phyloP scores from a whole-genome alignment of 2,113 vertebrate species.

The Psilopogon haemacephalus region DNA sequence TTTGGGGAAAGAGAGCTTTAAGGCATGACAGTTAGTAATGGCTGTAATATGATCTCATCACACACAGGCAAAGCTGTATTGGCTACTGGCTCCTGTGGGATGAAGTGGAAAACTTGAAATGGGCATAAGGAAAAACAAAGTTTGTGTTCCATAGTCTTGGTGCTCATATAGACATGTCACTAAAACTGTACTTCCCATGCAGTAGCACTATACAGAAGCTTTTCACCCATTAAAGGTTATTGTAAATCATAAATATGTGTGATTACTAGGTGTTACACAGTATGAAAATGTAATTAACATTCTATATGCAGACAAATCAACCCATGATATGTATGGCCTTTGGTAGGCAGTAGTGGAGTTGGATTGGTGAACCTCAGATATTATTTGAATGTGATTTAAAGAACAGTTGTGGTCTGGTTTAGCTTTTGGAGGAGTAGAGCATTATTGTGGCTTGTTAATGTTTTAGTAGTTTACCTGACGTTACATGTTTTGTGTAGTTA shows the following conservation, averaged over 20 bases:
- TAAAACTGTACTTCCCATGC: background rate
- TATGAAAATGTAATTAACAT: background rate
- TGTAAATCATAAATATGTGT: background rate
- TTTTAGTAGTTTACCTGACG: conserved; percentile 11
- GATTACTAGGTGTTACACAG: background rate
- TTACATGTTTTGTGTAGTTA: background rate
- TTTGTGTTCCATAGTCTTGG: background rate
- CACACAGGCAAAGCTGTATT: background rate
- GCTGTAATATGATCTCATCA: background rate
- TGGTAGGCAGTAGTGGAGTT: background rate
- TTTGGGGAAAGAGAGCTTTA: background rate
- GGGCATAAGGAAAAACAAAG: background rate
- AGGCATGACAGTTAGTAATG: background rate
- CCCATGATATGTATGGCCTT: background rate
- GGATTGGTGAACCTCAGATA: background rate
- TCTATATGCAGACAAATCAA: background rate
- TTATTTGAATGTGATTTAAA: background rate
- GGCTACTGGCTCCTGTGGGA: background rate
- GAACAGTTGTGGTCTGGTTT: background rate
- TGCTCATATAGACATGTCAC: background rate
- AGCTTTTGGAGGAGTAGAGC: background rate
- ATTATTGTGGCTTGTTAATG: background rate
- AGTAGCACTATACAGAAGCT: background rate
- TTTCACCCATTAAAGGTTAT: background rate
- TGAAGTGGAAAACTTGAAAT: background rate